Percentiles rank a stretch among this genome's conserved stretches.
phyloP scores from a whole-genome alignment of 2,888 invertebrate species.

The Rhamnusium bicolor region DNA sequence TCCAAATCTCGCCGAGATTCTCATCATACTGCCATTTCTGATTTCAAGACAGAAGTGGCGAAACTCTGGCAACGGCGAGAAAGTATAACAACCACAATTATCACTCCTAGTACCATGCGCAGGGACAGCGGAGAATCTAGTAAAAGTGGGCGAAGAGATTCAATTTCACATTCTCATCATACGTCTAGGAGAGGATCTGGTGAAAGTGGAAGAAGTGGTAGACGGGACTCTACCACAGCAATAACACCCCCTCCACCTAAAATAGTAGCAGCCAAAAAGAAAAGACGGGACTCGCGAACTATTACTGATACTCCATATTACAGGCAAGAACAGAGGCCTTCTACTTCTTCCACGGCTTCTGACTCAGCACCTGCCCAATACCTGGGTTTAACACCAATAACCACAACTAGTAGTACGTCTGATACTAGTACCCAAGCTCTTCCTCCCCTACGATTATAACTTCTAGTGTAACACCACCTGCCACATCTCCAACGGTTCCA shows the following conservation, averaged over 20 bases:
- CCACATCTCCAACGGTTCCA: conserved; percentile 83
- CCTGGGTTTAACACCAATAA: conserved; percentile 42
- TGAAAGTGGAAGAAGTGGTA: conserved; percentile 77
- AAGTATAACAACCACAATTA: conserved; percentile 72
- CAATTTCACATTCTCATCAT: conserved; percentile 74
- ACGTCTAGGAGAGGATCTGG: conserved; percentile 80
- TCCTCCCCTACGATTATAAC: conserved; percentile 86
- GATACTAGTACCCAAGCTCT: conserved; percentile 78
- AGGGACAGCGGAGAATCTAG: conserved; percentile 73
- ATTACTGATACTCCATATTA: conserved; percentile 74
- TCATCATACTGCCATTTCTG: conserved; percentile 76
- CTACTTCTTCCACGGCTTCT: conserved; percentile 82
- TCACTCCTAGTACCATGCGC: conserved; percentile 66
- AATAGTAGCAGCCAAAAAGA: conserved; percentile 76
- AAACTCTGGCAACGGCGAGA: conserved; percentile 81
- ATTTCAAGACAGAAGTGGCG: conserved; percentile 81
- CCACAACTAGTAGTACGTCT: conserved; percentile 49
- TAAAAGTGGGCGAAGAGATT: conserved; percentile 73
- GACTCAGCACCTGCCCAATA: conserved; percentile 76
- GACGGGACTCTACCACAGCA: conserved; percentile 79
- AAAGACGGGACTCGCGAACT: conserved; percentile 75
- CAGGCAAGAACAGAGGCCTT: conserved; percentile 79
- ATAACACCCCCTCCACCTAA: conserved; percentile 75
- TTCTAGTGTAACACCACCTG: conserved; percentile 87
- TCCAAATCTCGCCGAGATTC: conserved; percentile 84